Conservation (phyloP, 2,797 vertebrate genomes). For the Arctocebus calabarensis region DNA sequence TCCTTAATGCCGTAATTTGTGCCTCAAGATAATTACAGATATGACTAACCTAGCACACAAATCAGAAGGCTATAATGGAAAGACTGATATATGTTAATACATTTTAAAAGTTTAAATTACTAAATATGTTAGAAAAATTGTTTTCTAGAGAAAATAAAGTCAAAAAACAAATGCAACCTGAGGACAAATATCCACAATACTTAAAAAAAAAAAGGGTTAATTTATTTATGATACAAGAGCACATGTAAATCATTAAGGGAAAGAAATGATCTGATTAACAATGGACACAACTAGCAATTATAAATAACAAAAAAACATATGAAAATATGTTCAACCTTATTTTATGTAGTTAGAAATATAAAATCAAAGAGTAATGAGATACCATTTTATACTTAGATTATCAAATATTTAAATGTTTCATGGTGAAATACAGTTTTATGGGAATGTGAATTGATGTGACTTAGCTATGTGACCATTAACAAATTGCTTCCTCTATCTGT, state of each 20-base stretch:
- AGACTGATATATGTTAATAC: background rate
- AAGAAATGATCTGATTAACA: background rate
- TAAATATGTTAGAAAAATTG: too few species aligned
- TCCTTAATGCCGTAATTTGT: background rate
- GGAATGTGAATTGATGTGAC: background rate
- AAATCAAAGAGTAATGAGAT: conserved; percentile 8
- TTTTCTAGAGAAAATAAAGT: conserved; percentile 12
- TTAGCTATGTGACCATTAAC: background rate
- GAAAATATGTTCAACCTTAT: conserved; percentile 1
- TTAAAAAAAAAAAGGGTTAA: background rate
- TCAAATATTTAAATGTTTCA: background rate
- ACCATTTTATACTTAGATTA: conserved; percentile 12
- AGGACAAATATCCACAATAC: background rate
- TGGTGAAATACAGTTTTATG: background rate
- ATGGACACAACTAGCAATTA: background rate
- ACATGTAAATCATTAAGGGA: background rate
- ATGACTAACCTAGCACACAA: background rate
- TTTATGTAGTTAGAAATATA: background rate
- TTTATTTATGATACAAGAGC: background rate
- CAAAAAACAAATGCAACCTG: conserved; percentile 19
- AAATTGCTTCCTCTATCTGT: too few species aligned
- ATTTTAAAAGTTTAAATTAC: background rate
- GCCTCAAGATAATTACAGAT: background rate
- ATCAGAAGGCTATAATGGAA: background rate
- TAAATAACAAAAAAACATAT: background rate